phyloP scores from a whole-genome alignment of 1,140 invertebrate genomes.

The Acromyrmex echinatior region DNA sequence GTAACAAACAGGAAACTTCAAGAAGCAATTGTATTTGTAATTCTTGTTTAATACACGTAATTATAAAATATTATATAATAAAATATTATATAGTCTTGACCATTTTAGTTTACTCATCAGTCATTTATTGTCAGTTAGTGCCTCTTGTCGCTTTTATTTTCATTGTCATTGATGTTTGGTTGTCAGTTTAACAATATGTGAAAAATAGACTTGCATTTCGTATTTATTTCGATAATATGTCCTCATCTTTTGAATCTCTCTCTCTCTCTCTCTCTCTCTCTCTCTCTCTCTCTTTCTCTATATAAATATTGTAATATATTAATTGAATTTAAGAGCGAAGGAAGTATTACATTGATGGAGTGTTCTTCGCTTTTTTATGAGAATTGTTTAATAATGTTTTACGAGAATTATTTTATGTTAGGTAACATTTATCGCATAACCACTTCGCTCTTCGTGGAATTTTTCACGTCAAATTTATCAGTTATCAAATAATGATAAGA shows the following conservation, averaged over 20 bases:
- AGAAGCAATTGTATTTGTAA: neutral
- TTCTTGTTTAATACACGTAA: neutral
- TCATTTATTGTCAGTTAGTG: neutral
- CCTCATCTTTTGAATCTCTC: neutral
- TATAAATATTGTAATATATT: neutral
- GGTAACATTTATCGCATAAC: conserved; percentile 60
- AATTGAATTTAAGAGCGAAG: neutral
- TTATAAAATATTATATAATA: neutral
- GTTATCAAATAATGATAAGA: conserved; percentile 75
- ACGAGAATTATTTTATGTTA: conserved; percentile 35
- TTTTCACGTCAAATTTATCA: conserved; percentile 72
- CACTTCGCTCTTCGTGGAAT: conserved; percentile 64
- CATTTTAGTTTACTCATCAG: neutral
- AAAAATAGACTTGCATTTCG: neutral
- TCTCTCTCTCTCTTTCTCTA: no score
- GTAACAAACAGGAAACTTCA: neutral
- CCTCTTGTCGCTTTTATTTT: neutral
- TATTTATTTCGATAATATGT: neutral
- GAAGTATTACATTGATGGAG: no score
- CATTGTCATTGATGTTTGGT: neutral
- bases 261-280: no score
- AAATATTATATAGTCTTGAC: neutral
- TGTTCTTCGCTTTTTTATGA: neutral
- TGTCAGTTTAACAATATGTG: neutral
- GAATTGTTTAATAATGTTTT: neutral